Conservation (phyloP, 2,888 invertebrate species). For the Diogma glabrata region DNA sequence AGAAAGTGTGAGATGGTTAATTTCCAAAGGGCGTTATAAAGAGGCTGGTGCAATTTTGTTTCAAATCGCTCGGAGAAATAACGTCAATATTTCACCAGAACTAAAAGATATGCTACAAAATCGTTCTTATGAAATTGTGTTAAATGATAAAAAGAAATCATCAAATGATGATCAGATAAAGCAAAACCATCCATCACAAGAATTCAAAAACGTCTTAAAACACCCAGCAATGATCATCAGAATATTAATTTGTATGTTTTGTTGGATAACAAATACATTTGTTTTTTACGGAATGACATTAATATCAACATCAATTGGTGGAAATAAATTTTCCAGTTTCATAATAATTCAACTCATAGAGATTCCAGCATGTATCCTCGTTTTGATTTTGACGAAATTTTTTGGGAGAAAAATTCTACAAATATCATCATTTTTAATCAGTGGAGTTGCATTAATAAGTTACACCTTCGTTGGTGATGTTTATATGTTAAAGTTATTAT, state of each 20-base stretch:
- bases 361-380: constrained; percentile 58
- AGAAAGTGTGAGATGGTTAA: constrained; percentile 2
- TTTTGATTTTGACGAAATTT: constrained; percentile 50
- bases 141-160: background rate
- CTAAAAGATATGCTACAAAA: background rate
- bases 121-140: background rate
- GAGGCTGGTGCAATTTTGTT: background rate
- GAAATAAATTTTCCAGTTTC: constrained; percentile 66
- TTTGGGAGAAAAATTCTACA: constrained; percentile 49
- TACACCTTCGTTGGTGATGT: constrained; percentile 27
- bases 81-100: background rate
- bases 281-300: constrained; percentile 71
- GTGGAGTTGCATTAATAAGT: constrained; percentile 32
- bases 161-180: background rate
- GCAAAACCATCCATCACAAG: background rate
- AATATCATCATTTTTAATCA: constrained; percentile 44
- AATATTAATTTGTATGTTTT: constrained; percentile 53
- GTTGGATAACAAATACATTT: constrained; percentile 69
- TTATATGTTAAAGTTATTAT: constrained; percentile 18
- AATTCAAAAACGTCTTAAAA: constrained; percentile 13
- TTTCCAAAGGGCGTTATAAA: background rate
- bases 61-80: background rate
- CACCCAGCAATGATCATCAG: constrained; percentile 15
- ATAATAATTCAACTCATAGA: constrained; percentile 46
- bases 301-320: constrained; percentile 59